phyloP scores from a whole-genome alignment of 2,113 vertebrate genomes.

The Casuarius casuarius region DNA sequence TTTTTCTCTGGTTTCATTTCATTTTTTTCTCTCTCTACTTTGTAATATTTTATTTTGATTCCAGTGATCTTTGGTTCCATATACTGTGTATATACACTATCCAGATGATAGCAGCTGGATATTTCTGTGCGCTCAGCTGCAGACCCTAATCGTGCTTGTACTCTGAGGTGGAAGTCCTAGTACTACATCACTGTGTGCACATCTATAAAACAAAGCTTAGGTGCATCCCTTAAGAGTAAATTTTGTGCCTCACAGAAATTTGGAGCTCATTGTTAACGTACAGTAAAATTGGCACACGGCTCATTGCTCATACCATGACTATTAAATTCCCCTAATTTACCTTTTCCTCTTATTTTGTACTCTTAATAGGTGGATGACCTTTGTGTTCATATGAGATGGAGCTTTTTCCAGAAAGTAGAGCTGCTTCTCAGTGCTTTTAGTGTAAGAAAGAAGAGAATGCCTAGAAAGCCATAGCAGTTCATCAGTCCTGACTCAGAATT shows the following conservation, averaged over 20 bases:
- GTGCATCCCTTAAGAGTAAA: not conserved
- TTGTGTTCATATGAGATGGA: not conserved
- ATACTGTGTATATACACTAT: not conserved
- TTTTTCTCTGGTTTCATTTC: not conserved
- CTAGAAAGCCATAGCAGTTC: not conserved
- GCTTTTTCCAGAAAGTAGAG: not conserved
- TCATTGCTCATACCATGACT: not conserved
- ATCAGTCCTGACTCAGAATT: not conserved
- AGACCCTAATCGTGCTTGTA: accelerated
- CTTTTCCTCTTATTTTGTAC: not conserved
- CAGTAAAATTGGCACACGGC: not conserved
- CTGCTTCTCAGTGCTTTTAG: not conserved
- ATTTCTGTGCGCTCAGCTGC: not conserved
- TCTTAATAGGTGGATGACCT: not conserved
- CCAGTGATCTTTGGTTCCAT: not conserved
- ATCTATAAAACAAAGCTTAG: not conserved
- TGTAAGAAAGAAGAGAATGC: not conserved
- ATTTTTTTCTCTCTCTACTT: not conserved
- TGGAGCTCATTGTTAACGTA: not conserved
- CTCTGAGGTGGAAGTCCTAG: not conserved
- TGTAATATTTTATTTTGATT: not conserved
- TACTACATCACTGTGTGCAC: accelerated
- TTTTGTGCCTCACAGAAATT: not conserved
- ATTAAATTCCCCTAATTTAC: not conserved
- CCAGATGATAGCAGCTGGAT: not conserved